These are phyloP conservation scores for Petrosia ficiformis DNA, from an alignment of 37 sponge, comb jelly and placozoan genomes.

Conservation along the genomic window DNA sequence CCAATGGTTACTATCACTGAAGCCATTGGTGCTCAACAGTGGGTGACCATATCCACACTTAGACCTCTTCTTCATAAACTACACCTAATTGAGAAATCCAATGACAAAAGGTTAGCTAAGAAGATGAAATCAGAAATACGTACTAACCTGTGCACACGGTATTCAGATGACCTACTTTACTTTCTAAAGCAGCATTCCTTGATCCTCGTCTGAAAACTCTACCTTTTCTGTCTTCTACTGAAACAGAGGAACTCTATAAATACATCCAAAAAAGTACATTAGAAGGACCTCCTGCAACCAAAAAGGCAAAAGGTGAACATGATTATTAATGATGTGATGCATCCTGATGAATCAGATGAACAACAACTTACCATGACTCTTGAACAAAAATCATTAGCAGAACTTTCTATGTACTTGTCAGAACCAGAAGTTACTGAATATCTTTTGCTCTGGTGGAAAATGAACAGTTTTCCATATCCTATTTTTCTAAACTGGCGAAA, in stretches of 20 bases:
- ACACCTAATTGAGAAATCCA: neutral
- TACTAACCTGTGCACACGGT: conserved; percentile 6
- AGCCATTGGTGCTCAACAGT: conserved; percentile 28
- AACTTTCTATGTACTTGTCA: neutral
- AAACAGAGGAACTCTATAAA: neutral
- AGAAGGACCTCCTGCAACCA: neutral
- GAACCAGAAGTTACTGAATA: conserved; percentile 9
- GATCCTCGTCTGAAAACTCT: conserved; percentile 18
- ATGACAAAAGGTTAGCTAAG: conserved; percentile 2
- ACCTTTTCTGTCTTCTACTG: conserved; percentile 1
- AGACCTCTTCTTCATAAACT: no score
- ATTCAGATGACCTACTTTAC: conserved; percentile 2
- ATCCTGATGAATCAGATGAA: neutral
- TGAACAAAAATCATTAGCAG: conserved; percentile 5
- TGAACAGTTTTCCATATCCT: conserved; percentile 7
- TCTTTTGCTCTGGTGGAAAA: conserved; percentile 5
- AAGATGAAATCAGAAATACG: conserved; percentile 1
- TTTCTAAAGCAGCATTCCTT: conserved; percentile 22
- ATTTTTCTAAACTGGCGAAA: neutral
- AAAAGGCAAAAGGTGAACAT: neutral
- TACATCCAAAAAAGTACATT: neutral
- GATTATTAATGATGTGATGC: neutral
- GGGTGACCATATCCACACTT: conserved; percentile 31
- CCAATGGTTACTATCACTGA: conserved; percentile 33
- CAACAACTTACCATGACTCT: neutral